Conservation (phyloP, 2,888 invertebrate genomes). For the Tipula confusa region DNA sequence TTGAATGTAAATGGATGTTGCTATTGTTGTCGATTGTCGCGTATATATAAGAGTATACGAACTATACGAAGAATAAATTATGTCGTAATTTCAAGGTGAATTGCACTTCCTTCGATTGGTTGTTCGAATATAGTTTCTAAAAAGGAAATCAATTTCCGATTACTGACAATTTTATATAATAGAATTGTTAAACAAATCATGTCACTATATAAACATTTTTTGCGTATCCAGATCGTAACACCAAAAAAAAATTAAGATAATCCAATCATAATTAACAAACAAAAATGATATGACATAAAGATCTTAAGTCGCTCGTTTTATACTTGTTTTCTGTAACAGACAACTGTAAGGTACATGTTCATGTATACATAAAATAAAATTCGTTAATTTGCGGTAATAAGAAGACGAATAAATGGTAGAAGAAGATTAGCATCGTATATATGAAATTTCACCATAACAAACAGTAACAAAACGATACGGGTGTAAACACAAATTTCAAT, state of each 20-base stretch:
- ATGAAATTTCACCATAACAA: not conserved
- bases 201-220: too few species aligned
- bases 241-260: not conserved
- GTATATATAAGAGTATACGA: too few species aligned
- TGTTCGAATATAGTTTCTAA: too few species aligned
- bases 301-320: not conserved
- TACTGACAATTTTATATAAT: not conserved
- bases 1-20: too few species aligned
- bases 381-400: not conserved
- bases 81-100: too few species aligned
- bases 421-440: not conserved
- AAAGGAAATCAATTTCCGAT: not conserved
- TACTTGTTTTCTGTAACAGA: not conserved
- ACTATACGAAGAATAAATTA: too few species aligned
- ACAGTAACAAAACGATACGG: not conserved
- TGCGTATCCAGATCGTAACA: not conserved
- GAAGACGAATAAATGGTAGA: not conserved
- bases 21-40: too few species aligned
- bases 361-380: not conserved
- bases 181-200: not conserved
- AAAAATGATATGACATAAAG: not conserved
- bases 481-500: not conserved
- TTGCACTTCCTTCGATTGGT: too few species aligned
- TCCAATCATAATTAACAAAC: not conserved
- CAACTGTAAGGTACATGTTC: not conserved